Conservation (phyloP, 2,888 invertebrate species). For the Tromatobia lineatoria region DNA sequence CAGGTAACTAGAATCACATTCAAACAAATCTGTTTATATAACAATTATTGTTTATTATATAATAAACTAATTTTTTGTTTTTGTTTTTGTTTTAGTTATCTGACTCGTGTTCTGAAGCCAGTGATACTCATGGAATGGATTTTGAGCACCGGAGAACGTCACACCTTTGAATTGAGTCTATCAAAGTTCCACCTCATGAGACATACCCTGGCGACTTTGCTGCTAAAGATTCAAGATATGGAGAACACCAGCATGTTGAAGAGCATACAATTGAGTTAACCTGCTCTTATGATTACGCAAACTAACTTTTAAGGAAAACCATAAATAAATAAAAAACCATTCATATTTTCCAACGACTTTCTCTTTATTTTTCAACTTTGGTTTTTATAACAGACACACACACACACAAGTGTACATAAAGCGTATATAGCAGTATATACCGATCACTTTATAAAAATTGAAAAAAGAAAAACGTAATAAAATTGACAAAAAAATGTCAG, state of each 20-base stretch:
- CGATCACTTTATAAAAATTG: too few relatives aligned
- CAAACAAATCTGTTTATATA: neutral
- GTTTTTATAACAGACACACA: slow-evolving; percentile 15
- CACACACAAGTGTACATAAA: slow-evolving; percentile 16
- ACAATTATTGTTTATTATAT: neutral
- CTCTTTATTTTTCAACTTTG: slow-evolving; percentile 6
- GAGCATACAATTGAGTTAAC: slow-evolving; percentile 72
- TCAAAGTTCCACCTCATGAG: slow-evolving; percentile 86
- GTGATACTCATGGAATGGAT: slow-evolving; percentile 86
- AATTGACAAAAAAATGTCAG: neutral
- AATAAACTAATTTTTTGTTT: slow-evolving; percentile 66
- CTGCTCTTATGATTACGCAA: neutral
- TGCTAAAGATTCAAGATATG: slow-evolving; percentile 86
- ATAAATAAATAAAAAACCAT: slow-evolving; percentile 26
- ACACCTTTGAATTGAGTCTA: slow-evolving; percentile 86
- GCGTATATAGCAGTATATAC: neutral
- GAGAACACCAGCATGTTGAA: slow-evolving; percentile 85
- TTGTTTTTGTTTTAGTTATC: too few relatives aligned
- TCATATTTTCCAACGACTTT: slow-evolving; percentile 3
- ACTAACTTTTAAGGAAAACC: neutral
- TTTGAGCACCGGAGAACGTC: slow-evolving; percentile 84
- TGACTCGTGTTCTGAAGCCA: slow-evolving; percentile 85
- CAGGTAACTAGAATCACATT: slow-evolving; percentile 81
- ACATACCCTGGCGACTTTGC: slow-evolving; percentile 86
- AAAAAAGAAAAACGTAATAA: neutral